Evolutionary conservation across 2,113 vertebrate species (phyloP).

Genomic region (Lynx canadensis): DNA sequence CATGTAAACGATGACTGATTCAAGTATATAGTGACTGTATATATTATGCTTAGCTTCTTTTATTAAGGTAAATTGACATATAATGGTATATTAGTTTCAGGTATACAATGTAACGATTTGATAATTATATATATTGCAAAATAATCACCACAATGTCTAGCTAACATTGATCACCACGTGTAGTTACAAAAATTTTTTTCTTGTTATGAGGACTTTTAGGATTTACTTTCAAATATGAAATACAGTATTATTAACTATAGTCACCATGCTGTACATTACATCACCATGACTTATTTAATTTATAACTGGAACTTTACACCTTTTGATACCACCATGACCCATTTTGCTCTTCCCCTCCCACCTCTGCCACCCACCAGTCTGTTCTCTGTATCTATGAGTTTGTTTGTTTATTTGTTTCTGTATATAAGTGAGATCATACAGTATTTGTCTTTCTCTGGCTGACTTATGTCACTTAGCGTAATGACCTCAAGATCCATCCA

Average conservation of each 20-base stretch:
- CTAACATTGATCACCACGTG: not conserved
- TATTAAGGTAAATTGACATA: not conserved
- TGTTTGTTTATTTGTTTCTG: not conserved
- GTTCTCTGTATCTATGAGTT: not conserved
- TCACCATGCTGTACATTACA: not conserved
- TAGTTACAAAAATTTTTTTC: not conserved
- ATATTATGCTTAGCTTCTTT: not conserved
- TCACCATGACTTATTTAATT: not conserved
- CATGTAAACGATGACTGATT: not conserved
- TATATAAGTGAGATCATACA: not conserved
- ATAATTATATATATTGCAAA: not conserved
- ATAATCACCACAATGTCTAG: not conserved
- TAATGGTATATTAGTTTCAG: not conserved
- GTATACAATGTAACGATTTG: not conserved
- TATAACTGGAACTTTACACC: not conserved
- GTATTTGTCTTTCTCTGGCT: not conserved
- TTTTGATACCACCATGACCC: not conserved
- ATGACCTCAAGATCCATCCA: not conserved
- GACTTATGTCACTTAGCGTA: not conserved
- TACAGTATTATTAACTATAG: not conserved
- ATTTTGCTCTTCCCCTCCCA: not conserved
- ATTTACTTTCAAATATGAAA: not conserved
- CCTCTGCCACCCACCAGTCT: not conserved
- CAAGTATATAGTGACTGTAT: conserved; percentile 4
- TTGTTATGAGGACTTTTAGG: not conserved